phyloP scores from a whole-genome alignment of 2,113 vertebrate species.

The Psettodes erumei region DNA sequence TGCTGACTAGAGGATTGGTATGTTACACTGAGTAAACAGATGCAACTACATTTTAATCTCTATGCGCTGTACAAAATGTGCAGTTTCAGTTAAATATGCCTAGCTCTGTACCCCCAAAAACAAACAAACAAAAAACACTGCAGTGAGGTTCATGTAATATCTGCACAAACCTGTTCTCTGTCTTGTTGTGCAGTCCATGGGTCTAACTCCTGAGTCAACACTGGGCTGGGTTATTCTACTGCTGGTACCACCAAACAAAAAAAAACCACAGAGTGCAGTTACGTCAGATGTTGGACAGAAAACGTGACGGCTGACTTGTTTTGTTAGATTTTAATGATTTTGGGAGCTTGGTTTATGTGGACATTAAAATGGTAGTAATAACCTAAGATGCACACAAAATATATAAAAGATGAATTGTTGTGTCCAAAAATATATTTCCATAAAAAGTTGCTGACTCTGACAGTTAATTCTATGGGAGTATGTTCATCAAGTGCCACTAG shows the following conservation, averaged over 20 bases:
- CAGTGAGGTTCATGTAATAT: background rate
- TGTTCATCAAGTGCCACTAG: conserved; percentile 48
- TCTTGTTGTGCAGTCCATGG: conserved; percentile 26
- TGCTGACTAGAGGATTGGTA: background rate
- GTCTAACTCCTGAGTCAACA: conserved; percentile 52
- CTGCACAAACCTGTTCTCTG: conserved; percentile 69
- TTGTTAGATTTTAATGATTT: background rate
- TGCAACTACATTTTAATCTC: background rate
- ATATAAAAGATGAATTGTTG: background rate
- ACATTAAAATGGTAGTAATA: background rate
- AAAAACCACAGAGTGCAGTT: conserved; percentile 37
- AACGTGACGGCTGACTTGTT: background rate
- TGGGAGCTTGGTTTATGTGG: background rate
- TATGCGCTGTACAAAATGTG: background rate
- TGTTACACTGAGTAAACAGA: background rate
- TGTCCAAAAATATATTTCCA: background rate
- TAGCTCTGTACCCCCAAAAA: conserved; percentile 14
- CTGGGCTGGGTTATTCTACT: conserved; percentile 40
- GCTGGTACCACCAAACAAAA: conserved; percentile 48
- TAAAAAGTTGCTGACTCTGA: conserved; percentile 2
- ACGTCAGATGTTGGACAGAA: background rate
- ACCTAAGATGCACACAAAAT: background rate
- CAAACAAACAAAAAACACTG: background rate
- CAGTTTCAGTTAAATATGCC: background rate
- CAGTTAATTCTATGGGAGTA: background rate